A percentile compares a stretch with the other conserved stretches of the same genome.
Conservation (phyloP, 2,888 invertebrate genomes). For the Erannis defoliaria region DNA sequence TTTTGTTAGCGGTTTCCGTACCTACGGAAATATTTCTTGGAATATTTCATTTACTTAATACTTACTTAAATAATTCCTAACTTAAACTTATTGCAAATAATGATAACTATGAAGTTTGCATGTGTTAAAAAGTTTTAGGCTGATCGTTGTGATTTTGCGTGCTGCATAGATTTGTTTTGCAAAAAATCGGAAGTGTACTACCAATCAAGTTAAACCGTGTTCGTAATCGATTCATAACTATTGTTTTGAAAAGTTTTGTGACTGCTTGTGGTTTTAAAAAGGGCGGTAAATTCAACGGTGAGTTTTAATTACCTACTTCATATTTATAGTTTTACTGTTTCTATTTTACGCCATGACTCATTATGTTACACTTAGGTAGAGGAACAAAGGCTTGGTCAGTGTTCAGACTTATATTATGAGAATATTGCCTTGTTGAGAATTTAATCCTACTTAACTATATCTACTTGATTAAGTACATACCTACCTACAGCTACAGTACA, state of each 20-base stretch:
- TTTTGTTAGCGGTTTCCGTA: constrained; percentile 49
- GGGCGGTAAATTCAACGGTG: constrained; percentile 66
- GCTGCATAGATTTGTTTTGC: constrained; percentile 18
- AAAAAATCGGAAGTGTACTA: constrained; percentile 14
- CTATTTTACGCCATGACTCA: constrained; percentile 62
- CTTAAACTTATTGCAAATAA: constrained; percentile 2
- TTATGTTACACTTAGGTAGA: constrained; percentile 48
- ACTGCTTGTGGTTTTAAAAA: constrained; percentile 45
- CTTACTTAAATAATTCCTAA: not conserved
- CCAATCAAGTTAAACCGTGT: not conserved
- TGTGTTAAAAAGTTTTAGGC: constrained; percentile 14
- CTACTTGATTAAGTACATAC: too few relatives aligned
- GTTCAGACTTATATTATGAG: constrained; percentile 27
- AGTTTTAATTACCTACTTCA: constrained; percentile 21
- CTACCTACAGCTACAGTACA: too few relatives aligned
- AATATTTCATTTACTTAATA: not conserved
- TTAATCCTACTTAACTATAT: too few relatives aligned
- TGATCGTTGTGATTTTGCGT: constrained; percentile 14
- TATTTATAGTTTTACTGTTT: constrained; percentile 33
- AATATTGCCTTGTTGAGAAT: constrained; percentile 20
- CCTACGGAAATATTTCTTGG: not conserved
- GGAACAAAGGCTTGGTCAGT: constrained; percentile 55
- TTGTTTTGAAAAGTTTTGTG: constrained; percentile 29
- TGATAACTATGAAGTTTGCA: not conserved
- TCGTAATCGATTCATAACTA: not conserved